phyloP scores from a whole-genome alignment of 2,113 vertebrate genomes.

The Mus spicilegus region DNA sequence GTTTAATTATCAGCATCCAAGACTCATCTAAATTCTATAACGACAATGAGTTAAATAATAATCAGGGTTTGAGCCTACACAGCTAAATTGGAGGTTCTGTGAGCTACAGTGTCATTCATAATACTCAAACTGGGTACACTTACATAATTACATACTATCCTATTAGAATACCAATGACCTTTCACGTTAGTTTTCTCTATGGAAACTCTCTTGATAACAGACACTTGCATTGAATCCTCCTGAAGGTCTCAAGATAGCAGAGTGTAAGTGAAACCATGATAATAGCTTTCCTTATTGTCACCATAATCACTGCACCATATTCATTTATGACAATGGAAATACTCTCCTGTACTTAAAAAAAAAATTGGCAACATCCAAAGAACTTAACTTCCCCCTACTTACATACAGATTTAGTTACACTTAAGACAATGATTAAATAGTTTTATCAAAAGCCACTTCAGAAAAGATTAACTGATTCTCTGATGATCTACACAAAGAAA shows the following conservation, averaged over 20 bases:
- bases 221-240: constrained; percentile 69
- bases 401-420: neutral
- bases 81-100: neutral
- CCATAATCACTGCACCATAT: constrained; percentile 56
- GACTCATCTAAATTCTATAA: constrained; percentile 58
- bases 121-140: constrained; percentile 71
- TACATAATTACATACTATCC: constrained; percentile 58
- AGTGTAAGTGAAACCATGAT: constrained; percentile 54
- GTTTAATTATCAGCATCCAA: constrained; percentile 76
- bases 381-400: neutral
- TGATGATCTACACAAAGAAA: neutral
- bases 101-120: constrained; percentile 33
- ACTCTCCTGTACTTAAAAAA: neutral
- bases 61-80: constrained; percentile 64
- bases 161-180: constrained; percentile 65
- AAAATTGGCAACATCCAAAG: constrained; percentile 2
- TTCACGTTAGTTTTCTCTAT: constrained; percentile 63
- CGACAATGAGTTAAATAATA: constrained; percentile 63
- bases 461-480: neutral
- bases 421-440: neutral
- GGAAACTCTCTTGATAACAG: constrained; percentile 71
- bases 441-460: neutral
- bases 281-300: constrained; percentile 4
- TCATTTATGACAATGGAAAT: constrained; percentile 61
- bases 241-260: constrained; percentile 55